phyloP scores from a whole-genome alignment of 2,797 vertebrate species.

The Cossypha dichroa region DNA sequence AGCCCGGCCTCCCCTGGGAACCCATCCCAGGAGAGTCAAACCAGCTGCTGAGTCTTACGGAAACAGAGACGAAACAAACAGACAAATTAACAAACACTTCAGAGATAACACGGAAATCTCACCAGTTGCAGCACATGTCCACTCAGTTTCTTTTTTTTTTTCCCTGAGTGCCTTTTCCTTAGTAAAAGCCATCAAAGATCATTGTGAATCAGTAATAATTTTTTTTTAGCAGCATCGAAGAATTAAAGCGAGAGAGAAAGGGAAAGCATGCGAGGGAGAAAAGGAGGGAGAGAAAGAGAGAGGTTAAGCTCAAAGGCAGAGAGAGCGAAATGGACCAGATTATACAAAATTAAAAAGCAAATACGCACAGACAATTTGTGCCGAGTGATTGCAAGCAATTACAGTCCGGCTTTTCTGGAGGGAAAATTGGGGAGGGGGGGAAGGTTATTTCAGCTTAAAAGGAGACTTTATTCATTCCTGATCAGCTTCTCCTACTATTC shows the following conservation, averaged over 20 bases:
- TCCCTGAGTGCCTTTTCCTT: slow-evolving; percentile 68
- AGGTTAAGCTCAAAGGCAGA: slow-evolving; percentile 86
- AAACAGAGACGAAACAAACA: background rate
- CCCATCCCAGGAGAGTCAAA: background rate
- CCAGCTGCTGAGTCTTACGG: background rate
- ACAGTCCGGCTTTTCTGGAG: slow-evolving; percentile 83
- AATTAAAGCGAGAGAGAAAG: slow-evolving; percentile 72
- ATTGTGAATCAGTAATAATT: slow-evolving; percentile 67
- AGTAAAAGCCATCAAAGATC: slow-evolving; percentile 74
- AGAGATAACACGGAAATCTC: slow-evolving; percentile 58
- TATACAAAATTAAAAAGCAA: slow-evolving; percentile 90
- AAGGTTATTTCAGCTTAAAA: slow-evolving; percentile 81
- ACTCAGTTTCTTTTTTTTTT: slow-evolving; percentile 38
- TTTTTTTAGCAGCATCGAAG: slow-evolving; percentile 56
- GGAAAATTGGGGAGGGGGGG: slow-evolving; percentile 74
- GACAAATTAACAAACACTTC: slow-evolving; percentile 54
- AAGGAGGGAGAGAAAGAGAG: slow-evolving; percentile 72
- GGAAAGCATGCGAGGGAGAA: slow-evolving; percentile 63
- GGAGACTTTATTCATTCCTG: slow-evolving; percentile 85
- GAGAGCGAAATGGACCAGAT: slow-evolving; percentile 85
- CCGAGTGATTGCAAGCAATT: slow-evolving; percentile 86
- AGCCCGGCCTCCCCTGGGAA: too few species aligned
- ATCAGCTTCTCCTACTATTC: slow-evolving; percentile 83
- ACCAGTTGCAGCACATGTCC: slow-evolving; percentile 40
- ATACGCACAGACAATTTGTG: slow-evolving; percentile 85